Evolutionary conservation across 2,888 invertebrate genomes (phyloP).

Genomic region (Ypsolopha sequella): DNA sequence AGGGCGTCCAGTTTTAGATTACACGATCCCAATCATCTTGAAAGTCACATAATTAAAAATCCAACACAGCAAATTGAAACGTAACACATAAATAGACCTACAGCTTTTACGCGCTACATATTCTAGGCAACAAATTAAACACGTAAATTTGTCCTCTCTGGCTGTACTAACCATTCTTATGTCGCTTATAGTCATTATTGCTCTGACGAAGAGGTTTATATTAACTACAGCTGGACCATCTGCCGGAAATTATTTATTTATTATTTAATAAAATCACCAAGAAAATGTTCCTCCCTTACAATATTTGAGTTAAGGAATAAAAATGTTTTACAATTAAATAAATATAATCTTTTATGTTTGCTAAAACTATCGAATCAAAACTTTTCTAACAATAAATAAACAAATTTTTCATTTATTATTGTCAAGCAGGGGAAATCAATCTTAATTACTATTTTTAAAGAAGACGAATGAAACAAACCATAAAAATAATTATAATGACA

Average conservation of each 20-base stretch:
- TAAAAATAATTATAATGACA: too few species aligned
- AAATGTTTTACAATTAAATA: too few species aligned
- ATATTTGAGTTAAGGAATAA: too few species aligned
- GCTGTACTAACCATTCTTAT: conserved; percentile 96
- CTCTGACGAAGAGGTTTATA: conserved; percentile 98
- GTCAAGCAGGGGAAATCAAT: too few species aligned
- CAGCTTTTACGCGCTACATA: neutral
- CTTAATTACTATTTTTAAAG: too few species aligned
- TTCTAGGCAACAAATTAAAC: conserved; percentile 1
- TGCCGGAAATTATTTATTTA: conserved; percentile 54
- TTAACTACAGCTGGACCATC: conserved; percentile 97
- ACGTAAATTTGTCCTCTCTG: conserved; percentile 3
- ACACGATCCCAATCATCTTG: too few species aligned
- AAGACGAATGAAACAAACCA: too few species aligned
- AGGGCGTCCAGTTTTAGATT: too few species aligned
- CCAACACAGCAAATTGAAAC: conserved; percentile 10
- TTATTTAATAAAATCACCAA: neutral
- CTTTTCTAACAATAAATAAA: too few species aligned
- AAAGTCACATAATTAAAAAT: conserved; percentile 17
- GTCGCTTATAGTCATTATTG: conserved; percentile 98
- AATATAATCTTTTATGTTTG: too few species aligned
- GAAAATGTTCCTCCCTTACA: neutral
- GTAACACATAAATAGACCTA: conserved; percentile 10
- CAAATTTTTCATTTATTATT: too few species aligned
- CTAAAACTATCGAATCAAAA: too few species aligned